phyloP scores from a whole-genome alignment of 2,797 vertebrate genomes.

The Gallinago nigripennis region DNA sequence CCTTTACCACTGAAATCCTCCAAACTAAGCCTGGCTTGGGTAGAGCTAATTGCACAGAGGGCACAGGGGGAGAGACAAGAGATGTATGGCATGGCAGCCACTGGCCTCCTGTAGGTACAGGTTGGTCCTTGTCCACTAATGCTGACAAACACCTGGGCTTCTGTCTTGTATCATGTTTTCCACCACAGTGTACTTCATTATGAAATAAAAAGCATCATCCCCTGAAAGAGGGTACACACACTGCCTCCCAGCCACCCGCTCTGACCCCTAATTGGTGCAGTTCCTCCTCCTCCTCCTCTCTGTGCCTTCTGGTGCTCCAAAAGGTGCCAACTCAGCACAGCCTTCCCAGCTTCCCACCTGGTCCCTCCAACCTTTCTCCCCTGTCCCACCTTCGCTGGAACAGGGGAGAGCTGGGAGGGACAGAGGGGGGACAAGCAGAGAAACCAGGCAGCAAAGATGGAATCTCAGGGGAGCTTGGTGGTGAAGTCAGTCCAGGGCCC shows the following conservation, averaged over 20 bases:
- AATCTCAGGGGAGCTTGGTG: not conserved
- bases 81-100: not conserved
- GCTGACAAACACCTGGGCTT: not conserved
- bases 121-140: not conserved
- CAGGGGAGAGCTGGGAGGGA: not conserved
- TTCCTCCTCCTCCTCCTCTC: not conserved
- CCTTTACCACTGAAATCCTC: not conserved
- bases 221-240: not conserved
- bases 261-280: not conserved
- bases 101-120: not conserved
- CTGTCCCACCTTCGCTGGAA: not conserved
- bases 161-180: not conserved
- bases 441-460: not conserved
- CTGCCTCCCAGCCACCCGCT: not conserved
- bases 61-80: not conserved
- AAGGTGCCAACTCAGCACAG: not conserved
- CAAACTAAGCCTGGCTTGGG: not conserved
- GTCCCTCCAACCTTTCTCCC: too few relatives aligned
- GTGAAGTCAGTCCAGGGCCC: not conserved
- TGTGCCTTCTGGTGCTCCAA: not conserved
- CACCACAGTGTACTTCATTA: not conserved
- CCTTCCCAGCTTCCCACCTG: not conserved
- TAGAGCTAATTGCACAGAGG: not conserved
- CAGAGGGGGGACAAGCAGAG: fast-evolving
- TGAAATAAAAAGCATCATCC: not conserved